Evolutionary conservation across 2,113 vertebrate genomes (phyloP), one percentile per base, ranked within the genome.

Genomic region (Callocephalon fimbriatum): DNA sequence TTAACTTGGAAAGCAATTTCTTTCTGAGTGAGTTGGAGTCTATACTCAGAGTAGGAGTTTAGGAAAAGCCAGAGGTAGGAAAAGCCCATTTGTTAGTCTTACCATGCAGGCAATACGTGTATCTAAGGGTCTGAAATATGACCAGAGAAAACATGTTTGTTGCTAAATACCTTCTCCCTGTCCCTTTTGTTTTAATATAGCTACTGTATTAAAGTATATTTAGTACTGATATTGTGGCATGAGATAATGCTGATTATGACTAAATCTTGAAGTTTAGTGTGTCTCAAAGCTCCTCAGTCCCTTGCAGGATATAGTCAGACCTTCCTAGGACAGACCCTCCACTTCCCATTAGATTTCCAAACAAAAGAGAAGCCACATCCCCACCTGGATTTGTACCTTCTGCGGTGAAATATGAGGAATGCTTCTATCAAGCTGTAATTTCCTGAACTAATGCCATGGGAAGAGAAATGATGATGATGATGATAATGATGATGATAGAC

Each of bases 101-200:
- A 31, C 15, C 0, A 0, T 59, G 15, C 31, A 76, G 45, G 12
- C 27, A 53, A 12, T 40, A 21, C 23, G 38, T 17, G 5, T 19
- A 14, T 22, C 31, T 59, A 11, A 31, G 37, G 58, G 38, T 67
- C 48, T 2, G 1, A 44, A 77, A 50, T 38, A 29, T 4, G 27
- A 54, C 5, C 0, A 1, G 35, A 70, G 54, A 79, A 70, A 86
- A 66, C 0, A 1, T 13, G 8, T 38, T 50, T 42, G 31, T 59
- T 53, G 32, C 44, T 56, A 45, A 91, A 54, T 50, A 29, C 10
- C 5, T 54, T 37, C 58, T 16, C 4, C 35, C 9, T 21, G 15
- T 1, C 0, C 3, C 7, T 1, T 18, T 53, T 10, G 47, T 54
- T 29, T 27, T 8, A 71, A 65, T 72, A 32, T 8, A 50, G 10